These are phyloP conservation scores for Eublepharis macularius DNA, from an alignment of 2,113 vertebrate genomes.

Conservation along the genomic window DNA sequence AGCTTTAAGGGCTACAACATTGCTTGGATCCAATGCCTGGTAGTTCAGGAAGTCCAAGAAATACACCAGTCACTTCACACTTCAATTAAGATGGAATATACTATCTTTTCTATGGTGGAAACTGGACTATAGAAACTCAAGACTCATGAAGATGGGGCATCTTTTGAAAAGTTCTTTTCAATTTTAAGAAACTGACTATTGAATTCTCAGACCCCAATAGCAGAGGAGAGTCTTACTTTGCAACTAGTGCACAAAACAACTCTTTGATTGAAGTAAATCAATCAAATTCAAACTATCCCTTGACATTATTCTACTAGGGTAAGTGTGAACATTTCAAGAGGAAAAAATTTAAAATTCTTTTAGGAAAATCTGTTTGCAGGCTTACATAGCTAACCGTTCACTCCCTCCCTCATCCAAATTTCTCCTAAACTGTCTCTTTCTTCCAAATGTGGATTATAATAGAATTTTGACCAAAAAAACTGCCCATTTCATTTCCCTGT, in stretches of 20 bases:
- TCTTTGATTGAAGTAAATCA: not conserved
- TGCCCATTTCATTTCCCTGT: slow-evolving; percentile 44
- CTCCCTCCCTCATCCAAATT: not conserved
- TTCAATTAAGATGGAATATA: not conserved
- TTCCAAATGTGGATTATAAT: not conserved
- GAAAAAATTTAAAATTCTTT: not conserved
- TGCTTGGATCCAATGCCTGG: not conserved
- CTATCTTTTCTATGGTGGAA: not conserved
- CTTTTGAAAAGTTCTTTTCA: not conserved
- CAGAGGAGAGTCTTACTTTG: not conserved
- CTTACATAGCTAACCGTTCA: too few species aligned
- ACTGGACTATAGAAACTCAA: not conserved
- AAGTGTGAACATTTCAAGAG: not conserved
- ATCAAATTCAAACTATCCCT: not conserved
- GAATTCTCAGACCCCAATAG: not conserved
- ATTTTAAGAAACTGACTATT: not conserved
- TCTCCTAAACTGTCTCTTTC: not conserved
- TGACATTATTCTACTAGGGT: not conserved
- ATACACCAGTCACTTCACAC: not conserved
- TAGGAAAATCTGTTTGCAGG: not conserved
- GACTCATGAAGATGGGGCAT: not conserved
- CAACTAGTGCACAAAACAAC: not conserved
- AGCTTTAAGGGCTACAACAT: not conserved
- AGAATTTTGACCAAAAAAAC: slow-evolving; percentile 26
- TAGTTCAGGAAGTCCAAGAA: not conserved